A percentile compares a stretch with the other conserved stretches of the same genome.
Conservation (phyloP, 2,888 invertebrate species). For the Eupithecia abbreviata region DNA sequence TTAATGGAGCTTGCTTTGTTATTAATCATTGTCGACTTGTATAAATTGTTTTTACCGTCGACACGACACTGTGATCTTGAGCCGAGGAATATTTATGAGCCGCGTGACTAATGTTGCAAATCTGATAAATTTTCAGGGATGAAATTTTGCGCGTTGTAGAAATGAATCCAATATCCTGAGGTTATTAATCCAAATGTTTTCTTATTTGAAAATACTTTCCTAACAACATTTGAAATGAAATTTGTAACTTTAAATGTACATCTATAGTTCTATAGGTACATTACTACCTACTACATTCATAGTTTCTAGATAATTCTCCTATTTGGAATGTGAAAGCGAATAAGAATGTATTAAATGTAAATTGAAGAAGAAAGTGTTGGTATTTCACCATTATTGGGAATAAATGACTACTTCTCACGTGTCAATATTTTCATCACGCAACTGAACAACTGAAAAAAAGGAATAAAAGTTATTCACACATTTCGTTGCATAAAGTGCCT, state of each 20-base stretch:
- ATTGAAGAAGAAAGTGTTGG: neutral
- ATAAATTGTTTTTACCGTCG: constrained; percentile 30
- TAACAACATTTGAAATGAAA: neutral
- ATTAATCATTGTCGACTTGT: constrained; percentile 30
- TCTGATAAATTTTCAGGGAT: neutral
- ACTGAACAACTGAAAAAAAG: neutral
- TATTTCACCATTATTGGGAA: neutral
- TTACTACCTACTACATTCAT: neutral
- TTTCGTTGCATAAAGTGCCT: neutral
- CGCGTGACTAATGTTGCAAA: constrained; percentile 14
- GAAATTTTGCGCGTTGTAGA: neutral
- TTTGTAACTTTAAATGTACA: neutral
- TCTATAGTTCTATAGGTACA: too few species aligned
- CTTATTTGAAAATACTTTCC: neutral
- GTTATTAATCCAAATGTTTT: neutral
- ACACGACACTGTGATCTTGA: constrained; percentile 17
- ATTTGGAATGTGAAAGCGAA: neutral
- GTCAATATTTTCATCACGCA: neutral
- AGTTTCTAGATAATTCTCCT: neutral
- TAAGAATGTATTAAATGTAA: neutral
- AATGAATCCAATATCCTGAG: neutral
- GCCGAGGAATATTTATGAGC: constrained; percentile 16
- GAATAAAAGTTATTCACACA: neutral
- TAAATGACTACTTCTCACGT: neutral
- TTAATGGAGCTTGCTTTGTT: constrained; percentile 28